phyloP scores from a whole-genome alignment of 1,140 invertebrate species.

The Littorina saxatilis region DNA sequence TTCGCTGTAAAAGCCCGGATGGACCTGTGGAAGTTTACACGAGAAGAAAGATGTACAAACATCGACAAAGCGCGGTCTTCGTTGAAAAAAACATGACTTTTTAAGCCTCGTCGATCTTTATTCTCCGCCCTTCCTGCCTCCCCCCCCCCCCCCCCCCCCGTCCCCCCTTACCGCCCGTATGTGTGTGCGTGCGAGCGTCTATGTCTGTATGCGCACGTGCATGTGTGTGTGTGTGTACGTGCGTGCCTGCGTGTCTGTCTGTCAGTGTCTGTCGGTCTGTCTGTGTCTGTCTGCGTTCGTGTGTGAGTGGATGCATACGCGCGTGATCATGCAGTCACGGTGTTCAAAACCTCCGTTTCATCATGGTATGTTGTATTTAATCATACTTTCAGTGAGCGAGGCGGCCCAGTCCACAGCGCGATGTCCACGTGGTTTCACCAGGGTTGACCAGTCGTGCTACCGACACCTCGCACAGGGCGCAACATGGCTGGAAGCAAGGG shows the following conservation, averaged over 20 bases:
- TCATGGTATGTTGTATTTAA: not conserved
- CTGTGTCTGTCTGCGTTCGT: not conserved
- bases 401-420: not conserved
- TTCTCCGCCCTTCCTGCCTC: not conserved
- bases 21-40: no score
- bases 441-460: no score
- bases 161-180: not conserved
- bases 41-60: not conserved
- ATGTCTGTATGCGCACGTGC: constrained; percentile 9
- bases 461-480: no score
- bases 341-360: no score
- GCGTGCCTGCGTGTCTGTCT: not conserved
- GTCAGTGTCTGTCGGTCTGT: not conserved
- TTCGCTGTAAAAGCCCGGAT: no score
- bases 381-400: not conserved
- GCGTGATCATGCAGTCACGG: not conserved
- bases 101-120: not conserved
- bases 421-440: not conserved
- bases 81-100: not conserved
- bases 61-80: not conserved
- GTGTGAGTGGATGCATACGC: not conserved
- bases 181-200: constrained; percentile 1
- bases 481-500: no score
- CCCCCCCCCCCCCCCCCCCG: not conserved
- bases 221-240: not conserved